Percentiles rank a stretch among this genome's conserved stretches.
These are phyloP conservation scores for Bos javanicus DNA, from an alignment of 2,113 vertebrate species.

Conservation along the genomic window DNA sequence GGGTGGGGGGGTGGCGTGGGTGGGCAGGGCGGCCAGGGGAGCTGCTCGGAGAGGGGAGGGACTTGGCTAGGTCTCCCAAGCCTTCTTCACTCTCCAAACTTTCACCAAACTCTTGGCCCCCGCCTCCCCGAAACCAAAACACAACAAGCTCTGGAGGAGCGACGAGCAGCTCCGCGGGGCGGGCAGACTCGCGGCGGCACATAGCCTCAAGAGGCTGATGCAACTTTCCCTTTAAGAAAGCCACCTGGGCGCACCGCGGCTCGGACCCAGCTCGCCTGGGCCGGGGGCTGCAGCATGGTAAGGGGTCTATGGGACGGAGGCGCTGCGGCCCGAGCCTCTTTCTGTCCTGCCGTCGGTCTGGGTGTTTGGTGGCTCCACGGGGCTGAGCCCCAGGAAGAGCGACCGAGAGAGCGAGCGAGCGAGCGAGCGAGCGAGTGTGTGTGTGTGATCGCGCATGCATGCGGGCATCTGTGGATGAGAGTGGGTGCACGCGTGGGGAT, in stretches of 20 bases:
- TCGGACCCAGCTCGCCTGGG: conserved; percentile 66
- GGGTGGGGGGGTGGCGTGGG: not conserved
- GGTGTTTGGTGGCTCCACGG: not conserved
- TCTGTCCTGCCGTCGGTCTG: not conserved
- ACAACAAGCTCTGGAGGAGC: conserved; percentile 60
- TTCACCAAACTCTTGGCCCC: conserved; percentile 74
- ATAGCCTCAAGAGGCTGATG: conserved; percentile 66
- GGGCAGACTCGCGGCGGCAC: conserved; percentile 50
- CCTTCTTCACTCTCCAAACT: conserved; percentile 72
- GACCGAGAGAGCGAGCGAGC: not conserved
- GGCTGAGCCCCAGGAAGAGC: conserved; percentile 30
- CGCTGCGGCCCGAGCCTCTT: not conserved
- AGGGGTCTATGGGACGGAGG: not conserved
- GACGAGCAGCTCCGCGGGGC: conserved; percentile 45
- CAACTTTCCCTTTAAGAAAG: conserved; percentile 78
- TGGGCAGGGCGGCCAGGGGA: conserved; percentile 48
- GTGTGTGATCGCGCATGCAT: conserved; percentile 25
- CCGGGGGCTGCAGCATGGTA: conserved; percentile 72
- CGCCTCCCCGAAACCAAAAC: conserved; percentile 74
- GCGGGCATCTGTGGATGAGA: conserved; percentile 52
- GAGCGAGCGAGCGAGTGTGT: not conserved
- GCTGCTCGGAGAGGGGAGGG: conserved; percentile 59
- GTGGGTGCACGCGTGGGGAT: conserved; percentile 47
- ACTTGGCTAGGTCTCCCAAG: conserved; percentile 68
- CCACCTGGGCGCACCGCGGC: conserved; percentile 69